Base-by-base conservation (phyloP, 2,113 vertebrate genomes). In the Nyctibius bracteatus region DNA sequence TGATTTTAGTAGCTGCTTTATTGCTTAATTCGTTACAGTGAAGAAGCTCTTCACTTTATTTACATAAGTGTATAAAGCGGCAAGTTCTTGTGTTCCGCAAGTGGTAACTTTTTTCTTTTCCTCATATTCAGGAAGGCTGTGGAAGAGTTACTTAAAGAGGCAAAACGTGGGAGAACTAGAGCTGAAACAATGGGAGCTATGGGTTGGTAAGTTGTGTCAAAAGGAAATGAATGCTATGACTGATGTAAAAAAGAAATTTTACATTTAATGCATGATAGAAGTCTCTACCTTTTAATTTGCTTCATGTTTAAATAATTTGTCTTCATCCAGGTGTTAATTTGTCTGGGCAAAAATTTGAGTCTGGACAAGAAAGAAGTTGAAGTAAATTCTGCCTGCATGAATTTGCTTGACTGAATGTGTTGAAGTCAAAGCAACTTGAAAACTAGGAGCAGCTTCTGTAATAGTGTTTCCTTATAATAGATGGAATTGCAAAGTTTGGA, bases 141-240 rank as follows among this genome's bases (percentile, higher is more conserved):
- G 33, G 99, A 99, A 96, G 99, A 99, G 92, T 98, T 99, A 78
- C 98, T 99, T 31, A 99, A 98, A 93, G 99, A 99, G 92, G 99
- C 99, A 43, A 99, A 98, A 92, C 98, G 99, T 95, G 99, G 99
- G 27, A 98, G 99, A 96, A 97, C 98, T 35, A 98, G 99, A 97
- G 99, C 99, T 73, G 99, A 99, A 98, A 99, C 99, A 49, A 99
- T 99, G 99, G 99, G 99, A 88, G 98, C 99, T 18, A 98, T 99
- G 98, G 99, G 99, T 79, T 99, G 99, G 99, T 99, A 98, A 98
- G 99, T 97, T 84, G 12, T 82, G 51, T 54, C 21, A 46, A 71
- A 31, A 80, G 35, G 27, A 90, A 43, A n/a, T 44, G 14, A 67
- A 51, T 55, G 17, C 41, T 81, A 5, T 30, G 12, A 65, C 28